These are phyloP conservation scores for Smutsia gigantea DNA, from an alignment of 2,797 vertebrate species.

Conservation along the genomic window DNA sequence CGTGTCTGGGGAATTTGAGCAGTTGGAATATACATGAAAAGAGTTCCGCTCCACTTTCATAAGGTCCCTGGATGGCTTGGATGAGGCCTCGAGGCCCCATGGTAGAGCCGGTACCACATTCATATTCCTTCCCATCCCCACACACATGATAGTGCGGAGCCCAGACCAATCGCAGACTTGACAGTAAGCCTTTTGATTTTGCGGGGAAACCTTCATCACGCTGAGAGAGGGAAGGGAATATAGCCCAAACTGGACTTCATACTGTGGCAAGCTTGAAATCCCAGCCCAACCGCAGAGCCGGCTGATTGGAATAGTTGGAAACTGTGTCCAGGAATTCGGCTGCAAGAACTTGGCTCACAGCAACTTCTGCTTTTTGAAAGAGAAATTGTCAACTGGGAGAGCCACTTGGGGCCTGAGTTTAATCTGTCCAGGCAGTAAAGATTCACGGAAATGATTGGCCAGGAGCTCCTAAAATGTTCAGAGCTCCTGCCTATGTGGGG, in stretches of 20 bases:
- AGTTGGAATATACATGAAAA: slow-evolving; percentile 90
- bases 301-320: slow-evolving; percentile 91
- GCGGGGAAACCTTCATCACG: slow-evolving; percentile 89
- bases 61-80: slow-evolving; percentile 89
- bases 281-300: slow-evolving; percentile 90
- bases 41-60: slow-evolving; percentile 90
- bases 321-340: slow-evolving; percentile 88
- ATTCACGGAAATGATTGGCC: slow-evolving; percentile 65
- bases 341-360: slow-evolving; percentile 85
- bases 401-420: slow-evolving; percentile 79
- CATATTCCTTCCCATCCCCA: slow-evolving; percentile 88
- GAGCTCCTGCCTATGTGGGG: neutral
- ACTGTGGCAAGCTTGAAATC: slow-evolving; percentile 92
- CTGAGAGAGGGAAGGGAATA: slow-evolving; percentile 90
- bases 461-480: slow-evolving; percentile 50
- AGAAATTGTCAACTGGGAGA: slow-evolving; percentile 72
- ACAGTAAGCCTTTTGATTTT: slow-evolving; percentile 94
- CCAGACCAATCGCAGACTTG: slow-evolving; percentile 90
- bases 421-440: slow-evolving; percentile 78
- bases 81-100: slow-evolving; percentile 87
- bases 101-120: slow-evolving; percentile 86
- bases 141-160: slow-evolving; percentile 87
- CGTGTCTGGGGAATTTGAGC: slow-evolving; percentile 88
- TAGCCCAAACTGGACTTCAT: slow-evolving; percentile 90
- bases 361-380: slow-evolving; percentile 83